Evolutionary conservation across 2,113 vertebrate species (phyloP).

Genomic region (Alosa alosa): DNA sequence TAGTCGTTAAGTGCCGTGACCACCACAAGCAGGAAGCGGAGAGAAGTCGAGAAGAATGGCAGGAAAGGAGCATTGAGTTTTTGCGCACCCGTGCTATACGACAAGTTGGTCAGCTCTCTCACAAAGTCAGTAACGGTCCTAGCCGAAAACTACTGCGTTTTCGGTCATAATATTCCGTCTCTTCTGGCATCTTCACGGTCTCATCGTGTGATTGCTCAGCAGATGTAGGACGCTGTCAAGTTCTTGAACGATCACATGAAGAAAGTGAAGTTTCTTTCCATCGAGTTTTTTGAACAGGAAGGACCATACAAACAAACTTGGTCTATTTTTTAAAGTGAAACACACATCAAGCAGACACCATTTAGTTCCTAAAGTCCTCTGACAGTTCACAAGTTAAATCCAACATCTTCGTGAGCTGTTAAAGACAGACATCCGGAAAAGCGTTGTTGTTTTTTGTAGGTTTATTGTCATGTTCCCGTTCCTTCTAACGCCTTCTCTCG

Average conservation of each 20-base stretch:
- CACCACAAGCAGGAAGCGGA: constrained; percentile 73
- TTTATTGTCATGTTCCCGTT: constrained; percentile 29
- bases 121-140: constrained; percentile 7
- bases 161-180: not conserved
- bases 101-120: constrained; percentile 49
- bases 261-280: constrained; percentile 20
- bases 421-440: not conserved
- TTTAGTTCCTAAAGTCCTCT: not conserved
- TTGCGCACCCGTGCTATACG: constrained; percentile 59
- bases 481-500: constrained; percentile 39
- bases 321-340: constrained; percentile 37
- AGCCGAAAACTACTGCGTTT: not conserved
- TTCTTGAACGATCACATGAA: constrained; percentile 3
- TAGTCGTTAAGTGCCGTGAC: constrained; percentile 66
- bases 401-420: not conserved
- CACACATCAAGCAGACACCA: not conserved
- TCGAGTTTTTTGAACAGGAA: constrained; percentile 60
- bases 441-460: not conserved
- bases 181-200: not conserved
- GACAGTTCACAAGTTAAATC: not conserved
- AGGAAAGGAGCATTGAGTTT: constrained; percentile 73
- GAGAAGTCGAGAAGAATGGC: constrained; percentile 74
- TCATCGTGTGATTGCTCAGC: not conserved
- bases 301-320: constrained; percentile 52
- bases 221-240: not conserved